These are phyloP conservation scores for Vulpes lagopus DNA, from an alignment of 2,113 vertebrate species.

Conservation along the genomic window DNA sequence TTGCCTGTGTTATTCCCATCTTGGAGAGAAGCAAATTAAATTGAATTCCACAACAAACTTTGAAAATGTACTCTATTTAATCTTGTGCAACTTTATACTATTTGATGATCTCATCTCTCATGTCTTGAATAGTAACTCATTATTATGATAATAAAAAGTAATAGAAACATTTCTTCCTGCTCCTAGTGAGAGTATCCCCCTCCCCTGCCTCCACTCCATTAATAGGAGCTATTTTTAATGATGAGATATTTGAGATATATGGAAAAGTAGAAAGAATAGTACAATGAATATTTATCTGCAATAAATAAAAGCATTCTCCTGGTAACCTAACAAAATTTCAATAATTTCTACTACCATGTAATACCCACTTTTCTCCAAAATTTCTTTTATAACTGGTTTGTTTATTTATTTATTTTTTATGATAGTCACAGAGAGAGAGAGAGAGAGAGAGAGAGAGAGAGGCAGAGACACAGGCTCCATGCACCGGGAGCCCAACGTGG, in stretches of 20 bases:
- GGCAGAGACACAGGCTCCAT: too few relatives aligned
- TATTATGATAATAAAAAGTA: neutral
- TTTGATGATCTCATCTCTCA: neutral
- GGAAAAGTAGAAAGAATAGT: neutral
- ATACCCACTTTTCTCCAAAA: neutral
- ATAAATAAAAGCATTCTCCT: conserved; percentile 24
- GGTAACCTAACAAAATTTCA: neutral
- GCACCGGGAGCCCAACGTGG: too few relatives aligned
- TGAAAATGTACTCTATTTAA: conserved; percentile 9
- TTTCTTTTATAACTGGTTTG: neutral
- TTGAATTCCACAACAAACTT: conserved; percentile 22
- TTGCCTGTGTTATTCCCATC: neutral
- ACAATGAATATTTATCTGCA: neutral
- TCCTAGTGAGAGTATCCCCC: neutral
- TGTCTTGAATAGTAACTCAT: conserved; percentile 27
- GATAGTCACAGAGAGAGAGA: too few relatives aligned
- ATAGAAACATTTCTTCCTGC: neutral
- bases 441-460: too few relatives aligned
- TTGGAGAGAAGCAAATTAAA: conserved; percentile 16
- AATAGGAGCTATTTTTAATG: neutral
- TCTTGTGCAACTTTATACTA: neutral
- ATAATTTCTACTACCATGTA: neutral
- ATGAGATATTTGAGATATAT: conserved; percentile 6
- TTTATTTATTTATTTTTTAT: neutral
- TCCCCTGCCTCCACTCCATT: neutral